Percentiles rank a stretch among this genome's conserved stretches.
phyloP scores from a whole-genome alignment of 2,797 vertebrate species.

The Myripristis jacobus region DNA sequence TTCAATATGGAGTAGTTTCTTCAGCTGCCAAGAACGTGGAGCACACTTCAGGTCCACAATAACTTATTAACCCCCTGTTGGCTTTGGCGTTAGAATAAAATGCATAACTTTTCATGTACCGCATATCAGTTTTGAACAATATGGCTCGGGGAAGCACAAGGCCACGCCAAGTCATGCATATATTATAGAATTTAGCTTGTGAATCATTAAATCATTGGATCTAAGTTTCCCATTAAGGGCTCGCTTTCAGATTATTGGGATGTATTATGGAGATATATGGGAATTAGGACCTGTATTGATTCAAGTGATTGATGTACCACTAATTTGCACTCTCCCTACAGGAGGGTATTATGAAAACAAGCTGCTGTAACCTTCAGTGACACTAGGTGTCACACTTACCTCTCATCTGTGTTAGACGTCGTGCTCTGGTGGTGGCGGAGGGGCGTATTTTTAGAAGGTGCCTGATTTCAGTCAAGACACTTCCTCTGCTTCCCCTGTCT shows the following conservation, averaged over 20 bases:
- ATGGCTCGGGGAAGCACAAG: constrained; percentile 40
- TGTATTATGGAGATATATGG: background rate
- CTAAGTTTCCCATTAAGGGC: background rate
- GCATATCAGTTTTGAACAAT: background rate
- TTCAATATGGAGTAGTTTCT: constrained; percentile 56
- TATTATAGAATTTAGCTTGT: constrained; percentile 42
- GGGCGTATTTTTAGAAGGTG: constrained; percentile 34
- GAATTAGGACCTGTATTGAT: constrained; percentile 6
- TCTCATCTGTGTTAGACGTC: constrained; percentile 38
- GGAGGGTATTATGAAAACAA: background rate
- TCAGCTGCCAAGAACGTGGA: constrained; percentile 58
- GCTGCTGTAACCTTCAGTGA: background rate
- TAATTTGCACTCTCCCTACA: constrained; percentile 2
- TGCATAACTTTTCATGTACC: constrained; percentile 25
- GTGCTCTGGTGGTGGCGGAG: background rate
- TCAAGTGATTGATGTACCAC: constrained; percentile 15
- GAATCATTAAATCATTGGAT: constrained; percentile 34
- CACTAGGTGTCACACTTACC: constrained; percentile 81
- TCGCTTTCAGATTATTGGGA: constrained; percentile 21
- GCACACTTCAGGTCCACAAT: constrained; percentile 8
- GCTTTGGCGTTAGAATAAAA: constrained; percentile 43
- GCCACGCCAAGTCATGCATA: constrained; percentile 13
- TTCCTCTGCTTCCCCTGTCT: constrained; percentile 33
- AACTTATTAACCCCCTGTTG: constrained; percentile 57
- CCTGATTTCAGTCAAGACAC: constrained; percentile 49